These are phyloP conservation scores for Aricia artaxerxes DNA, from an alignment of 2,888 invertebrate species.

Conservation along the genomic window DNA sequence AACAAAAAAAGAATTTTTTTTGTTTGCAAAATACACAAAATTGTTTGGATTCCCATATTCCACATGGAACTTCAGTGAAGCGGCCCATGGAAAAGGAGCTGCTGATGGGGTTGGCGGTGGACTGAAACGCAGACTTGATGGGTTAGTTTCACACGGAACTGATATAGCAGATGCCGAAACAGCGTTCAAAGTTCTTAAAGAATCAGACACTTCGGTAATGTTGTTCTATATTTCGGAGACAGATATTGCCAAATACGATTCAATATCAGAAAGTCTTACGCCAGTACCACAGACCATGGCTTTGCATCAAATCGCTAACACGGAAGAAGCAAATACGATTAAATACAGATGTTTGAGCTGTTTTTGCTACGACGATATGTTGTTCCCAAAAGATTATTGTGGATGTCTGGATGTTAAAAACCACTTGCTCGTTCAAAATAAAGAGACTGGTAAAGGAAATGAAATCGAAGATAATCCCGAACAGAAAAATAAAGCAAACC, in stretches of 20 bases:
- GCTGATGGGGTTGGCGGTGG: constrained; percentile 16
- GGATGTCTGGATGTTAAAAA: constrained; percentile 24
- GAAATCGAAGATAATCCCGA: too few relatives aligned
- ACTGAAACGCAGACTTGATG: constrained; percentile 2
- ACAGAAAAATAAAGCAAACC: too few relatives aligned
- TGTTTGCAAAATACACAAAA: constrained; percentile 17
- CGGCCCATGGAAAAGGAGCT: constrained; percentile 16
- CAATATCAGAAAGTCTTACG: not conserved
- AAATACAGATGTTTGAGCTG: constrained; percentile 1
- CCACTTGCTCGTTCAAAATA: not conserved
- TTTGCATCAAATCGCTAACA: constrained; percentile 20
- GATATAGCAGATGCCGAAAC: not conserved
- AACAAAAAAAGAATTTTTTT: constrained; percentile 14
- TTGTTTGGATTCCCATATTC: constrained; percentile 13
- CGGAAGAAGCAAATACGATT: not conserved
- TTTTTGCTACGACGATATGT: not conserved
- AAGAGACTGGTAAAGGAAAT: too few relatives aligned
- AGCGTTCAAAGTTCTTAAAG: not conserved
- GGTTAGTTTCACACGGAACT: not conserved
- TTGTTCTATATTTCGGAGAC: constrained; percentile 5
- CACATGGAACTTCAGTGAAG: constrained; percentile 8
- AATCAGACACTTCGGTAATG: constrained; percentile 20
- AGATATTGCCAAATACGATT: not conserved
- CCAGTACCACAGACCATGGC: constrained; percentile 24
- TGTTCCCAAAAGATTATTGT: constrained; percentile 6